Percentiles rank a stretch among this genome's conserved stretches.
Evolutionary conservation across 2,113 vertebrate species (phyloP).

Genomic region (Aleadryas rufinucha): DNA sequence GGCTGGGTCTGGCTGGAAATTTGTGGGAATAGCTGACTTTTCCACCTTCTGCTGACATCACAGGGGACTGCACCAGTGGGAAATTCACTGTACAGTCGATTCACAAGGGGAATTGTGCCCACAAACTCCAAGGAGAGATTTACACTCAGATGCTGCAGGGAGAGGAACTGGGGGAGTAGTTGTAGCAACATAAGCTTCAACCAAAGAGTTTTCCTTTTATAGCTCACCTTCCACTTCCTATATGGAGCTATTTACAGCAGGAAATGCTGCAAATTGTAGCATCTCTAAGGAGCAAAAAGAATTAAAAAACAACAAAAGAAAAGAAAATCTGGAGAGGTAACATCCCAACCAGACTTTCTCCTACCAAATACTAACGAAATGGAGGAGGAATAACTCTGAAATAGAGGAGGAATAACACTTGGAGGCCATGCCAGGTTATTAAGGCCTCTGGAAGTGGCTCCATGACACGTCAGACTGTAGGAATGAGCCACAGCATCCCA

Average conservation of each 20-base stretch:
- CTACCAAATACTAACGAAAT: not conserved
- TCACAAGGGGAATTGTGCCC: not conserved
- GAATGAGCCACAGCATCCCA: not conserved
- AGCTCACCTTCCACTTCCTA: slow-evolving; percentile 50
- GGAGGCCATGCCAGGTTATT: not conserved
- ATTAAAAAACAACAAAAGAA: not conserved
- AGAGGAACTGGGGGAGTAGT: slow-evolving; percentile 40
- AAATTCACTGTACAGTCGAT: not conserved
- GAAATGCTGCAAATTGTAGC: not conserved
- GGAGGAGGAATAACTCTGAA: not conserved
- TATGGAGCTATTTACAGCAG: slow-evolving; percentile 11
- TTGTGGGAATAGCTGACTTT: not conserved
- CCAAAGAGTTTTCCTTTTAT: slow-evolving; percentile 31
- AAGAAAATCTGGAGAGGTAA: not conserved
- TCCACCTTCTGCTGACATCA: not conserved
- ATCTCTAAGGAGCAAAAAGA: not conserved
- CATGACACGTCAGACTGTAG: not conserved
- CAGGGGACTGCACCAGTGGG: not conserved
- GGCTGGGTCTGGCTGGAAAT: not conserved
- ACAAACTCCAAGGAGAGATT: not conserved
- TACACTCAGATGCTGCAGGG: not conserved
- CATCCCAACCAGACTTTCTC: not conserved
- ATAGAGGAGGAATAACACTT: not conserved
- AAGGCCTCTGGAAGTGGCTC: not conserved
- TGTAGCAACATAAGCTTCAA: slow-evolving; percentile 28